Conservation (phyloP, 2,113 vertebrate genomes). For the Bubo scandiacus region DNA sequence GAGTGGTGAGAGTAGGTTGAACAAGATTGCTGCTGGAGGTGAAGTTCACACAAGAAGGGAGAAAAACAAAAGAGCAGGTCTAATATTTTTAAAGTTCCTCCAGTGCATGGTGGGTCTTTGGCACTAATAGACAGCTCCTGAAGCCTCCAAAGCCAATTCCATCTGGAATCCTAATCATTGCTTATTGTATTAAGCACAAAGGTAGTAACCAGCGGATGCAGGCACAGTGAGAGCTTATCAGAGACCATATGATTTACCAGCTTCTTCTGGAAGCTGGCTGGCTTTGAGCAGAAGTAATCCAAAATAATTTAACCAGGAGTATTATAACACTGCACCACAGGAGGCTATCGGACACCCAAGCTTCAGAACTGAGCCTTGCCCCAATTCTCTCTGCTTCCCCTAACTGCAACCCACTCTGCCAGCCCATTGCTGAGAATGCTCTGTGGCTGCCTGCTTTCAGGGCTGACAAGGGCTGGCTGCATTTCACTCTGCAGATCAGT, state of each 20-base stretch:
- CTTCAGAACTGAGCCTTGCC: background rate
- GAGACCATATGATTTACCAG: conserved; percentile 18
- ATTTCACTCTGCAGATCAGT: background rate
- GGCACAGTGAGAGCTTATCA: background rate
- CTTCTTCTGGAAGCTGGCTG: conserved; percentile 23
- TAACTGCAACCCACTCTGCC: background rate
- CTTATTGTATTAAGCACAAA: conserved; percentile 51
- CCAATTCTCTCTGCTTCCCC: background rate
- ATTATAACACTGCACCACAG: background rate
- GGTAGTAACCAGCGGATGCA: background rate
- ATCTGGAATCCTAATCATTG: conserved; percentile 37
- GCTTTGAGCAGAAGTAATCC: conserved; percentile 20
- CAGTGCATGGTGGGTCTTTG: background rate
- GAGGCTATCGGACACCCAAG: background rate
- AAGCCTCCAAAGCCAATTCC: conserved; percentile 26
- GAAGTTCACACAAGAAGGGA: background rate
- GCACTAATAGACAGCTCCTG: background rate
- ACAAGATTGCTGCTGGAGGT: background rate
- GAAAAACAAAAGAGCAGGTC: background rate
- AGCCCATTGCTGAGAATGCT: background rate
- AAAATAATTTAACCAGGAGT: conserved; percentile 30
- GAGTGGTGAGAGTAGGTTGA: background rate
- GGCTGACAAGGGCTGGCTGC: background rate
- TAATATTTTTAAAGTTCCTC: background rate
- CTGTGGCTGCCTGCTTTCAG: background rate